phyloP scores from a whole-genome alignment of 2,113 vertebrate species.

The Xyrauchen texanus region DNA sequence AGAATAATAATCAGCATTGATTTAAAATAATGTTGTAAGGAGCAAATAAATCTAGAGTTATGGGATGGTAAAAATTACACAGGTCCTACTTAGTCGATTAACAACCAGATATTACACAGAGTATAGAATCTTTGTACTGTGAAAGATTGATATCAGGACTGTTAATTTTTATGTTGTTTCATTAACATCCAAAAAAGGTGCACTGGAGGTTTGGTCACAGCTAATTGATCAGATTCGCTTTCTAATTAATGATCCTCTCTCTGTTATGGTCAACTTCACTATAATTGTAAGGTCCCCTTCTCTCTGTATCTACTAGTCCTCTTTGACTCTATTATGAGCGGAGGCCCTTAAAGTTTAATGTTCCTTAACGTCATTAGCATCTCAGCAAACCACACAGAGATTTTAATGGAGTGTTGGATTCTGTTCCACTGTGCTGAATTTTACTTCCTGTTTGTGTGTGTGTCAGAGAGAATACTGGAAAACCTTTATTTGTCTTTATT shows the following conservation, averaged over 20 bases:
- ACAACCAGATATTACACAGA: not conserved
- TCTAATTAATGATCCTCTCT: slow-evolving; percentile 69
- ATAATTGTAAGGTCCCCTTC: slow-evolving; percentile 64
- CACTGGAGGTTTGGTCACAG: slow-evolving; percentile 40
- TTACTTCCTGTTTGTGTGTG: slow-evolving; percentile 51
- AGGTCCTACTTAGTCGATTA: not conserved
- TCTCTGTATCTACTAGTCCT: slow-evolving; percentile 18
- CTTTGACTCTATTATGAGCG: slow-evolving; percentile 63
- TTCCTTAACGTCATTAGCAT: slow-evolving; percentile 69
- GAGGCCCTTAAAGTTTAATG: slow-evolving; percentile 76
- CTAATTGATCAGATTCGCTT: slow-evolving; percentile 57
- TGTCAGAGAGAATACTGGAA: not conserved
- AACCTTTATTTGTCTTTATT: slow-evolving; percentile 12
- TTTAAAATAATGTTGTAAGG: not conserved
- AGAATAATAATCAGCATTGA: not conserved
- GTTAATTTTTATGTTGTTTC: slow-evolving; percentile 69
- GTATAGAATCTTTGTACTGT: slow-evolving; percentile 19
- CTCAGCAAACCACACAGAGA: slow-evolving; percentile 57
- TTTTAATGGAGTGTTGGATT: slow-evolving; percentile 63
- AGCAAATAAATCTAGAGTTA: no score
- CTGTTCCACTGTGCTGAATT: slow-evolving; percentile 73
- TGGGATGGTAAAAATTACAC: no score
- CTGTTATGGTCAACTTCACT: slow-evolving; percentile 69
- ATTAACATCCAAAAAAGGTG: slow-evolving; percentile 69
- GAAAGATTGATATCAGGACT: slow-evolving; percentile 51